phyloP scores from a whole-genome alignment of 2,113 vertebrate species.

The Casuarius casuarius region DNA sequence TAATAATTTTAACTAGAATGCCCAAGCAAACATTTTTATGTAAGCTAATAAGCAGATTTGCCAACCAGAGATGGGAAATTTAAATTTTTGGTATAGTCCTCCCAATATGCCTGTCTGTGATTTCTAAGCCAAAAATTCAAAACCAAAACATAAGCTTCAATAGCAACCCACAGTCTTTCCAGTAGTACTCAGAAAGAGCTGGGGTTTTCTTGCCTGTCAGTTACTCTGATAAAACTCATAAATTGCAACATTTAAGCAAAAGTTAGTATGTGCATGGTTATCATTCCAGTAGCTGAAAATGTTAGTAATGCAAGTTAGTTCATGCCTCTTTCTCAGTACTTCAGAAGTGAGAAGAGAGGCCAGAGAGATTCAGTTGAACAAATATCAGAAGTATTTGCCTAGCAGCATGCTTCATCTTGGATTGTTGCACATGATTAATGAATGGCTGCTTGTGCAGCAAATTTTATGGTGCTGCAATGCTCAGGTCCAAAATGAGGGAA shows the following conservation, averaged over 20 bases:
- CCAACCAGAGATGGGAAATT: not conserved
- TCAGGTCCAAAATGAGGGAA: not conserved
- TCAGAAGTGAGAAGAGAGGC: slow-evolving; percentile 12
- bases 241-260: not conserved
- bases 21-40: not conserved
- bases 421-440: not conserved
- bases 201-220: not conserved
- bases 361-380: not conserved
- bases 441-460: not conserved
- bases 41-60: not conserved
- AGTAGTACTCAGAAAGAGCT: not conserved
- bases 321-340: not conserved
- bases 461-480: not conserved
- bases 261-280: not conserved
- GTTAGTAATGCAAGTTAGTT: slow-evolving; percentile 22
- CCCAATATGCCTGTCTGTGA: not conserved
- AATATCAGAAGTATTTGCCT: not conserved
- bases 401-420: not conserved
- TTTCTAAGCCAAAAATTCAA: not conserved
- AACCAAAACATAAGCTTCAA: not conserved
- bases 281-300: not conserved
- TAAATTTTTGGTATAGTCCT: not conserved
- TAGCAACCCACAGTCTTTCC: not conserved
- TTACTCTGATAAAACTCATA: not conserved
- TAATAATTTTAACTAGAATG: not conserved